These are phyloP conservation scores for Rhopalosiphum nymphaeae DNA, from an alignment of 2,888 invertebrate genomes.

Conservation along the genomic window DNA sequence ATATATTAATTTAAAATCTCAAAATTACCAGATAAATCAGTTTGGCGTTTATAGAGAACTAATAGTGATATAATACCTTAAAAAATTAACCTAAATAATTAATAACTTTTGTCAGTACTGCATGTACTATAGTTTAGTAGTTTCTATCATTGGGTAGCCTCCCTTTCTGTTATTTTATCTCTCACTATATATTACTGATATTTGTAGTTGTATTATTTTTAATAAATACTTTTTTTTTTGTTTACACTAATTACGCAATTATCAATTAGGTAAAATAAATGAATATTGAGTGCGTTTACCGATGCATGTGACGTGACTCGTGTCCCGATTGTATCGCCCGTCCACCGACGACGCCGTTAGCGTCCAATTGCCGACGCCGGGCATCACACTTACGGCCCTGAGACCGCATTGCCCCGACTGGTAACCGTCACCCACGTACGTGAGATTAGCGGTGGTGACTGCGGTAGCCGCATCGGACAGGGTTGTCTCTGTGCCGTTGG, in stretches of 20 bases:
- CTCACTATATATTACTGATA: too few relatives aligned
- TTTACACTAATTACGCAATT: background rate
- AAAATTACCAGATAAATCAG: background rate
- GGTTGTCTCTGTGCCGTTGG: slow-evolving; percentile 47
- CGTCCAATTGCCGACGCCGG: slow-evolving; percentile 52
- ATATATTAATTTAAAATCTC: background rate
- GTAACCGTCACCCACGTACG: slow-evolving; percentile 58
- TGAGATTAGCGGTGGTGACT: background rate
- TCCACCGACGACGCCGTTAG: slow-evolving; percentile 41
- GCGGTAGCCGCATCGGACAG: background rate
- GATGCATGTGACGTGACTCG: slow-evolving; percentile 44
- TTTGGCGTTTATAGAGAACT: too few relatives aligned
- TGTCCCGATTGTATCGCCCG: slow-evolving; percentile 47
- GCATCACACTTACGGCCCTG: slow-evolving; percentile 41
- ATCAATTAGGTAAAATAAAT: background rate
- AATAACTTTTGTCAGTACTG: background rate
- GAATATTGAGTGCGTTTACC: slow-evolving; percentile 37
- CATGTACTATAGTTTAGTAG: background rate
- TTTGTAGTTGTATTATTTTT: background rate
- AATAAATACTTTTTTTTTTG: too few relatives aligned
- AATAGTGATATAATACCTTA: too few relatives aligned
- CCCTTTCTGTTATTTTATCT: background rate
- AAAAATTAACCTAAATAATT: background rate
- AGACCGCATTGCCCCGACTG: slow-evolving; percentile 59
- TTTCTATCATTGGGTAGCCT: background rate